These are phyloP conservation scores for Agrenia bidenticulata DNA, from an alignment of 2,888 invertebrate species.

Conservation along the genomic window DNA sequence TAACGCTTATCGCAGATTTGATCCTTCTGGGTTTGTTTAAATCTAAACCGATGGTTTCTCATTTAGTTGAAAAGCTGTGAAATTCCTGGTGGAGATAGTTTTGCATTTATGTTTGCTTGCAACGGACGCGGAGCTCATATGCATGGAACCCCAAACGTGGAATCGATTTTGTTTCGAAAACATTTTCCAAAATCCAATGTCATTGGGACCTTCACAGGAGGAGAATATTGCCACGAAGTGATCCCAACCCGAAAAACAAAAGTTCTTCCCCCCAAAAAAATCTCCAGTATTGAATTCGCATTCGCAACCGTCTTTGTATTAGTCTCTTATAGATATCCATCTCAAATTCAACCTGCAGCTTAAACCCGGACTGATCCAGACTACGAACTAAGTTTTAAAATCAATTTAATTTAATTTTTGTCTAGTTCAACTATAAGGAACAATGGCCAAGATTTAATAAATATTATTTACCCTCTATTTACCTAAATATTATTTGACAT, in stretches of 20 bases:
- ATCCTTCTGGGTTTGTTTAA: no score
- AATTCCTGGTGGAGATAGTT: conserved; percentile 25
- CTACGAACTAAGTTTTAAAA: no score
- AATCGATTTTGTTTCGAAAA: conserved; percentile 42
- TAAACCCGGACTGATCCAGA: no score
- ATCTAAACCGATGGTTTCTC: neutral
- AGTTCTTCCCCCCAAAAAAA: conserved; percentile 19
- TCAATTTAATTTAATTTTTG: no score
- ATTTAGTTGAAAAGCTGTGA: conserved; percentile 29
- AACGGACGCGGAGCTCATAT: conserved; percentile 43
- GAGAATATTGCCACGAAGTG: conserved; percentile 44
- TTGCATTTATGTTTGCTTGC: conserved; percentile 52
- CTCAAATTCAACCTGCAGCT: no score
- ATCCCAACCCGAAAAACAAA: conserved; percentile 22
- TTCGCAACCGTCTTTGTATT: conserved; percentile 47
- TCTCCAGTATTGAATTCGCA: conserved; percentile 30
- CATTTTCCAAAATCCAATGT: conserved; percentile 43
- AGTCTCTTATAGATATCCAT: conserved; percentile 12
- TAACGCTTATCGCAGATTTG: neutral
- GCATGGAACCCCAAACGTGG: conserved; percentile 40
- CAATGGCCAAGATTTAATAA: no score
- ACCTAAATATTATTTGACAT: no score
- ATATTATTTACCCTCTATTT: no score
- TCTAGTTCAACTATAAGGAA: no score
- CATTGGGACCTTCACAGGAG: conserved; percentile 45